Evolutionary conservation across 2,113 vertebrate species (phyloP), one percentile per base, ranked within the genome.

Genomic region (Pontoporia blainvillei): DNA sequence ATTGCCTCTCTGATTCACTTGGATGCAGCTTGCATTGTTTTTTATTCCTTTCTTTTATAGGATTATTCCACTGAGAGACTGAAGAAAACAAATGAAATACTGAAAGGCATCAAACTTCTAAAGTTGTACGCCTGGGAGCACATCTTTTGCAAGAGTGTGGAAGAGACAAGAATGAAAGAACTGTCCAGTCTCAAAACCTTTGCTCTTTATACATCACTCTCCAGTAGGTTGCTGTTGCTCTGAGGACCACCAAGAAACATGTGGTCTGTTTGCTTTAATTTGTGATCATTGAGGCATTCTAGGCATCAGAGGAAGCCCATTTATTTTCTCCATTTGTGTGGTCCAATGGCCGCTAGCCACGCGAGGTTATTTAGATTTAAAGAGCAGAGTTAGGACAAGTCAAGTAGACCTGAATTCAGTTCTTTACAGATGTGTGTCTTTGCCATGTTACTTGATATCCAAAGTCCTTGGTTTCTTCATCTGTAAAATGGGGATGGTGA

Each of bases 61-160:
- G 99, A 99, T 96, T 99, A 99, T 98, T 99, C 99, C 36, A 99
- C 99, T 3, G 99, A 99, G 62, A 99, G 99, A n/a, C 98, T 99
- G 93, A 99, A 99, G 98, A 99, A 99, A 98, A 99, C 99, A 66
- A 99, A 99, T 0, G 99, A 99, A 98, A 99, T 99, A 95, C 67
- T 99, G 85, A 99, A 99, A 98, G 99, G 99, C 96, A 99, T 99
- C 76, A 99, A 99, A 95, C 97, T 99, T 82, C 98, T 99, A 91
- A 99, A 99, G 98, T 98, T 99, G 0, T 99, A 99, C 59, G 99
- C 99, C 81, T 99, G 99, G 99, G 99, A 99, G 95, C 99, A 99
- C 72, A 99, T 99, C 96, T 99, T 99, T 98, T 99, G 99, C 82
- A 98, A 98, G 96, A 99, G 99, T 0, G 99, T 99, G 97, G 99